Evolutionary conservation across 2,113 vertebrate species (phyloP).

Genomic region (Gymnobelideus leadbeateri): DNA sequence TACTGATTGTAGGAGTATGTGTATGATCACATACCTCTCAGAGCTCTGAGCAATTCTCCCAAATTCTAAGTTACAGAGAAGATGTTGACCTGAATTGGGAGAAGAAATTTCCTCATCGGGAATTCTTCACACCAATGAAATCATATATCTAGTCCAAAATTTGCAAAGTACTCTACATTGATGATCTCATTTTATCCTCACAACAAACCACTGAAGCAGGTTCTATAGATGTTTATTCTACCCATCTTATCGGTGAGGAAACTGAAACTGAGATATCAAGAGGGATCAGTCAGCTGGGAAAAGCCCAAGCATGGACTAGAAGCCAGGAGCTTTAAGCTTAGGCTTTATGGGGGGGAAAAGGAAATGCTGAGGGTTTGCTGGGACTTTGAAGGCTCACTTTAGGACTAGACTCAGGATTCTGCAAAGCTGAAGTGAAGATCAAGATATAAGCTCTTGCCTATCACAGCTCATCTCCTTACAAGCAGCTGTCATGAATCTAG

Average conservation of each 20-base stretch:
- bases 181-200: neutral
- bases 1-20: too few species aligned
- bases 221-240: neutral
- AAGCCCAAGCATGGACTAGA: neutral
- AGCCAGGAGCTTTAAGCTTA: neutral
- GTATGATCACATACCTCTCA: neutral
- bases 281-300: neutral
- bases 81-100: neutral
- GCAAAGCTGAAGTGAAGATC: neutral
- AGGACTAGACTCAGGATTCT: neutral
- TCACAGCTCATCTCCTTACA: neutral
- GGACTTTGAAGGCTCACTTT: neutral
- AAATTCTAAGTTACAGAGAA: neutral
- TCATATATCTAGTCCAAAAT: neutral
- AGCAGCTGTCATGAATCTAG: neutral
- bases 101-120: neutral
- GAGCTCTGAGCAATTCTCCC: neutral
- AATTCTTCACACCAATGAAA: neutral
- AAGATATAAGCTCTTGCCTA: neutral
- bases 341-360: neutral
- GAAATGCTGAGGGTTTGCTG: neutral
- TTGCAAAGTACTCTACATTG: neutral
- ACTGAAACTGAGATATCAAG: neutral
- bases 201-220: neutral
- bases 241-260: neutral